Evolutionary conservation across 2,888 invertebrate species (phyloP).

Genomic region (Netelia fuscicornis): DNA sequence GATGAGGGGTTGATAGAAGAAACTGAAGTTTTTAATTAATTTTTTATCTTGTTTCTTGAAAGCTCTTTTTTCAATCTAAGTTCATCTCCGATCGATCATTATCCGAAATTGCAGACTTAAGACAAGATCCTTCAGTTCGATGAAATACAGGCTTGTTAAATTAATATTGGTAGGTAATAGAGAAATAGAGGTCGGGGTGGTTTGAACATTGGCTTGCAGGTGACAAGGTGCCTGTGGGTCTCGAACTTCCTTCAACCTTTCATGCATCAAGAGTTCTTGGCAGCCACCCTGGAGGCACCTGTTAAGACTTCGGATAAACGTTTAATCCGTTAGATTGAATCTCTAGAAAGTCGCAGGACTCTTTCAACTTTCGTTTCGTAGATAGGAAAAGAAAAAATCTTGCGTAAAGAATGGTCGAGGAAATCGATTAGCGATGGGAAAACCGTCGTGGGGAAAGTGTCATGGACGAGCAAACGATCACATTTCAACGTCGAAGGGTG

Average conservation of each 20-base stretch:
- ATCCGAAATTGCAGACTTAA: neutral
- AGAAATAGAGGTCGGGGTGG: neutral
- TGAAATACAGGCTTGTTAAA: neutral
- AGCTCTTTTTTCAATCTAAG: neutral
- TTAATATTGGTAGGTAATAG: neutral
- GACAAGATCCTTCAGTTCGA: neutral
- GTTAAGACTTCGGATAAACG: neutral
- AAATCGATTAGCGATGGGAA: too few species aligned
- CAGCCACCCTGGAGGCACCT: neutral
- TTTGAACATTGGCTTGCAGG: neutral
- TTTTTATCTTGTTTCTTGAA: neutral
- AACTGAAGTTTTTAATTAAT: neutral
- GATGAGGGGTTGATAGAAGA: neutral
- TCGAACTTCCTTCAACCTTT: neutral
- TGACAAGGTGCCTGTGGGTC: neutral
- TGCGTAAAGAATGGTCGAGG: too few species aligned
- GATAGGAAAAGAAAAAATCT: too few species aligned
- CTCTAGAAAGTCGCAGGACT: neutral
- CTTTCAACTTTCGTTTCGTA: neutral
- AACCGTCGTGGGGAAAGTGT: too few species aligned
- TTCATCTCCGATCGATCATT: neutral
- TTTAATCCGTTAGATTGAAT: conserved; percentile 11
- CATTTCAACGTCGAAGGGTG: too few species aligned
- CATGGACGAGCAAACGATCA: too few species aligned
- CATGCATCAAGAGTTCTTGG: conserved; percentile 6